Evolutionary conservation across 2,888 invertebrate species (phyloP).

Genomic region (Luperina nickerlii): DNA sequence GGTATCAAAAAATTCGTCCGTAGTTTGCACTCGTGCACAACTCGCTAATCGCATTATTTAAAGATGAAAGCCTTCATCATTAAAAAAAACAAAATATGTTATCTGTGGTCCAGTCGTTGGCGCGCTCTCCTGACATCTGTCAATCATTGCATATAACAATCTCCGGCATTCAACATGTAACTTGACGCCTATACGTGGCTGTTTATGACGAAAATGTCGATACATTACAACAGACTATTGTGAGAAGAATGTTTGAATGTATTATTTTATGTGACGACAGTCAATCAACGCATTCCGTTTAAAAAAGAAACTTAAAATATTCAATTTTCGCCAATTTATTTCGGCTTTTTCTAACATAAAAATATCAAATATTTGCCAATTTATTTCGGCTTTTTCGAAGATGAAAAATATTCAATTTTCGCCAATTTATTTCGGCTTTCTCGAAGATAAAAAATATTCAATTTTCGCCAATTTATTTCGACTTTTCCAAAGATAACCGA

Average conservation of each 20-base stretch:
- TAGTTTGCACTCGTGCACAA: too few relatives aligned
- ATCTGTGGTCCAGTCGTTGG: too few relatives aligned
- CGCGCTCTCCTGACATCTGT: too few relatives aligned
- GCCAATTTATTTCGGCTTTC: neutral
- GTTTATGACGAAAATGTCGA: neutral
- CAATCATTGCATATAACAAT: neutral
- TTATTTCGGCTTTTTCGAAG: too few relatives aligned
- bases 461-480: neutral
- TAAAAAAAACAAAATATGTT: too few relatives aligned
- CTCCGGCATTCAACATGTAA: neutral
- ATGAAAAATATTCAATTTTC: neutral
- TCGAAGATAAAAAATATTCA: too few relatives aligned
- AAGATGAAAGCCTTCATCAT: too few relatives aligned
- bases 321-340: too few relatives aligned
- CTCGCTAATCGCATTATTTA: too few relatives aligned
- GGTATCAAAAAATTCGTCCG: neutral
- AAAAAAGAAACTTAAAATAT: neutral
- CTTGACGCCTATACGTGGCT: neutral
- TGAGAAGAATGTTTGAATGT: constrained; percentile 14
- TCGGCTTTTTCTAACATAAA: too few relatives aligned
- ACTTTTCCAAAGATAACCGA: neutral
- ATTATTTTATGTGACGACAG: neutral
- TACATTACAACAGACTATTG: constrained; percentile 14
- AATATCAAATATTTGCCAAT: too few relatives aligned
- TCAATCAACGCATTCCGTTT: neutral